Conservation (phyloP, 1,140 invertebrate species). For the Dryas iulia region DNA sequence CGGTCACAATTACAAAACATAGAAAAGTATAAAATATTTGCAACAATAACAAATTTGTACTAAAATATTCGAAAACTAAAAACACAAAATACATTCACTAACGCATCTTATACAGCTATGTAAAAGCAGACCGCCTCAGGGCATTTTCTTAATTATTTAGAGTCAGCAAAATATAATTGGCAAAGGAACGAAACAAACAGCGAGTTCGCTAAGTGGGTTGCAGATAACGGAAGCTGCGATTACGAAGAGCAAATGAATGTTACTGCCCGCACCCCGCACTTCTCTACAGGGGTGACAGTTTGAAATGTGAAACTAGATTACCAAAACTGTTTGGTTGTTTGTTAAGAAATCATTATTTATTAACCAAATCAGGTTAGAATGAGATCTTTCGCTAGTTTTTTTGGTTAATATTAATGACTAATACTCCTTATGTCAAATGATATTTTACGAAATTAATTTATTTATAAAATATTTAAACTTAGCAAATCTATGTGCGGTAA, state of each 20-base stretch:
- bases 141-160: constrained; percentile 40
- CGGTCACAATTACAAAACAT: background rate
- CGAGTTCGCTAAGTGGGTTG: constrained; percentile 61
- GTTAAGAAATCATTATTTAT: background rate
- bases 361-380: too few relatives aligned
- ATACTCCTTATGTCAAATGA: too few relatives aligned
- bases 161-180: constrained; percentile 40
- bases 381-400: too few relatives aligned
- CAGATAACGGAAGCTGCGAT: constrained; percentile 61
- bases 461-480: too few relatives aligned
- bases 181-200: constrained; percentile 45
- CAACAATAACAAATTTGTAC: background rate
- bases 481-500: too few relatives aligned
- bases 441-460: too few relatives aligned
- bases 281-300: constrained; percentile 36
- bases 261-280: constrained; percentile 34
- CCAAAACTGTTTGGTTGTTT: background rate
- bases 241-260: constrained; percentile 63
- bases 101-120: constrained; percentile 25
- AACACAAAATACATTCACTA: constrained; percentile 1
- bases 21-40: background rate
- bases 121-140: constrained; percentile 29
- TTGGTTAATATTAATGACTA: too few relatives aligned
- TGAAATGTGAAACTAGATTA: background rate
- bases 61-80: constrained; percentile 14